Percentiles rank a stretch among this genome's conserved stretches.
Conservation (phyloP, 2,797 vertebrate species). For the Craterocephalus amniculus region DNA sequence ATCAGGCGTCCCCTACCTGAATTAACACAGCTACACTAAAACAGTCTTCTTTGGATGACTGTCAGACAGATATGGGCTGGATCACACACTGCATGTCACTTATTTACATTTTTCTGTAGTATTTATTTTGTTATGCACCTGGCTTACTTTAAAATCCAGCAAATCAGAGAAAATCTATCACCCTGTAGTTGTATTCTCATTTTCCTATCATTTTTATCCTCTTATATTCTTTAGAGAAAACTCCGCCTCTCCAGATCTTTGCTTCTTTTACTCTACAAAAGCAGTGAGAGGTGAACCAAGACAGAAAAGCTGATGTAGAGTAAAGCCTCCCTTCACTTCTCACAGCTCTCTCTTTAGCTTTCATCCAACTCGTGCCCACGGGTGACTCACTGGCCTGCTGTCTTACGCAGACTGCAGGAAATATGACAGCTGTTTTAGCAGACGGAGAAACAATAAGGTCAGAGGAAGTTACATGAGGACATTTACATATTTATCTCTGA, state of each 20-base stretch:
- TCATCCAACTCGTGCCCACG: neutral
- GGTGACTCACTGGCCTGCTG: conserved; percentile 12
- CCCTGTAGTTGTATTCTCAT: neutral
- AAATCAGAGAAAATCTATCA: too few species aligned
- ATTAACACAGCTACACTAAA: too few species aligned
- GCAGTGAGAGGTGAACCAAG: neutral
- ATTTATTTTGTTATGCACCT: too few species aligned
- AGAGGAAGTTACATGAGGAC: neutral
- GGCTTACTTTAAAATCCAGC: too few species aligned
- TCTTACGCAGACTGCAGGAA: neutral
- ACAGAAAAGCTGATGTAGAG: neutral
- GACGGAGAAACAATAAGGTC: neutral
- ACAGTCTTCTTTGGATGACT: too few species aligned
- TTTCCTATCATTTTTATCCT: neutral
- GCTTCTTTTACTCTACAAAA: neutral
- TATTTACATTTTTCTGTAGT: too few species aligned
- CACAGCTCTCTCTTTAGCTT: conserved; percentile 10
- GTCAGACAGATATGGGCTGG: too few species aligned
- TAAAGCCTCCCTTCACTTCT: neutral
- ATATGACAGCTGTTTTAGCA: conserved; percentile 3
- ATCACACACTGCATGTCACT: too few species aligned
- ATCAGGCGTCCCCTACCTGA: too few species aligned
- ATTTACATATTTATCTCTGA: conserved; percentile 1
- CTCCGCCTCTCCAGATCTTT: neutral
- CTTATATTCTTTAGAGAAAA: neutral